These are phyloP conservation scores for Smithornis capensis DNA, from an alignment of 2,113 vertebrate species.

Conservation along the genomic window DNA sequence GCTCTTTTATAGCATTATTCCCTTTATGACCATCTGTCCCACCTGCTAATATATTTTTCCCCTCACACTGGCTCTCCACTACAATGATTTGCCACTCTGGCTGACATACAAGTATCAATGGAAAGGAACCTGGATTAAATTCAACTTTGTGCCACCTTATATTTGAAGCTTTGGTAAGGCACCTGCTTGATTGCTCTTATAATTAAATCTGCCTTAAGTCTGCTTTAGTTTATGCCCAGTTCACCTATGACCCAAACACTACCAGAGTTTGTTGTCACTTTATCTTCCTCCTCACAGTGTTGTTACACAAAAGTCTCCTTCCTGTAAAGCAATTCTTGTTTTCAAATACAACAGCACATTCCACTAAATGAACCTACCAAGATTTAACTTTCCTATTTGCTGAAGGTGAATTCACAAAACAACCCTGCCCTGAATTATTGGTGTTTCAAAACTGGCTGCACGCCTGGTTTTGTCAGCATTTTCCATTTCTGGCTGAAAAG, in stretches of 20 bases:
- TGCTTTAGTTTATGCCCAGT: background rate
- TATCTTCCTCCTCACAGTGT: background rate
- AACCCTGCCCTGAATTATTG: background rate
- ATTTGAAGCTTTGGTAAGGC: background rate
- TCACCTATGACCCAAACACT: background rate
- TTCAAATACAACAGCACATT: background rate
- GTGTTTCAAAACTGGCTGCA: background rate
- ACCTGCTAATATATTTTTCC: background rate
- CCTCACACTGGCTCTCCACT: background rate
- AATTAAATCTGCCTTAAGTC: background rate
- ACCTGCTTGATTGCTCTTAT: background rate
- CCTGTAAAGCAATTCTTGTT: background rate
- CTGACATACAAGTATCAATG: background rate
- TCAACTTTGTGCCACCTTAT: background rate
- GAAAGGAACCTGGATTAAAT: background rate
- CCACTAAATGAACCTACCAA: background rate
- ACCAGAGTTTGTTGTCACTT: background rate
- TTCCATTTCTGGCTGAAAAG: background rate
- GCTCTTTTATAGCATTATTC: background rate
- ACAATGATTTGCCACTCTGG: background rate
- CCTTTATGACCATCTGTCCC: conserved; percentile 33
- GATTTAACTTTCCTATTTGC: background rate
- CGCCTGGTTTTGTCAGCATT: background rate
- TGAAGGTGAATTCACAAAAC: background rate
- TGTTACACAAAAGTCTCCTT: background rate